A percentile compares a stretch with the other conserved stretches of the same genome.
Conservation (phyloP, 1,140 invertebrate species). For the Chionoecetes opilio region DNA sequence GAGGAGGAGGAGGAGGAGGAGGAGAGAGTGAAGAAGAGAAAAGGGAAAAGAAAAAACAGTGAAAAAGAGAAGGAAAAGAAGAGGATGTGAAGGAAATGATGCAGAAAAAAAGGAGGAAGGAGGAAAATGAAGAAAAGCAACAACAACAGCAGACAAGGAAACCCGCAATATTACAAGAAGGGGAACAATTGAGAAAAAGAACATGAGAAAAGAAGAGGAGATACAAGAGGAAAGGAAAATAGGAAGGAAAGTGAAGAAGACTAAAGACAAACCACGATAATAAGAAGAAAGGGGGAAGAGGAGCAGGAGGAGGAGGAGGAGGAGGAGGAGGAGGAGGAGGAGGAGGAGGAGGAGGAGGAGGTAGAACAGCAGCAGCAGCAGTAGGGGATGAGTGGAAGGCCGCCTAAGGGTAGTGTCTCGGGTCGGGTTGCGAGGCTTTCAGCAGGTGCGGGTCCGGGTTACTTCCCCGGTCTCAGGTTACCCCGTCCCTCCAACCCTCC, state of each 20-base stretch:
- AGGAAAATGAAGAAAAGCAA: background rate
- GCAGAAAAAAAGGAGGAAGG: background rate
- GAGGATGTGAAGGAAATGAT: background rate
- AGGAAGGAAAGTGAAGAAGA: background rate
- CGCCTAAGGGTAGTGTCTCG: slow-evolving; percentile 59
- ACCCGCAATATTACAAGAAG: background rate
- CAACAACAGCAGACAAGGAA: too few relatives aligned
- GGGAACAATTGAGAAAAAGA: background rate
- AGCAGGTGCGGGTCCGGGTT: slow-evolving; percentile 72
- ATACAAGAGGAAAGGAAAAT: background rate
- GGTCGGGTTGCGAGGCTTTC: slow-evolving; percentile 61
- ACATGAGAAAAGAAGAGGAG: background rate
- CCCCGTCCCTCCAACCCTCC: background rate
- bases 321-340: background rate
- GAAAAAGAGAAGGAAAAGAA: background rate
- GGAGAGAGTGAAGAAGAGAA: background rate
- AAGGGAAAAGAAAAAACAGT: background rate
- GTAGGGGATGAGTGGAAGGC: background rate
- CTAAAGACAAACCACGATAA: too few relatives aligned
- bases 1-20: background rate
- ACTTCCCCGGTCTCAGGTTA: slow-evolving; percentile 48
- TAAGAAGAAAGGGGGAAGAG: background rate
- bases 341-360: background rate
- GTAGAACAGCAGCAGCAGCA: background rate
- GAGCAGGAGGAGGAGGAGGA: background rate